Evolutionary conservation across 2,797 vertebrate species (phyloP).

Genomic region (Sebastes trivittatus): DNA sequence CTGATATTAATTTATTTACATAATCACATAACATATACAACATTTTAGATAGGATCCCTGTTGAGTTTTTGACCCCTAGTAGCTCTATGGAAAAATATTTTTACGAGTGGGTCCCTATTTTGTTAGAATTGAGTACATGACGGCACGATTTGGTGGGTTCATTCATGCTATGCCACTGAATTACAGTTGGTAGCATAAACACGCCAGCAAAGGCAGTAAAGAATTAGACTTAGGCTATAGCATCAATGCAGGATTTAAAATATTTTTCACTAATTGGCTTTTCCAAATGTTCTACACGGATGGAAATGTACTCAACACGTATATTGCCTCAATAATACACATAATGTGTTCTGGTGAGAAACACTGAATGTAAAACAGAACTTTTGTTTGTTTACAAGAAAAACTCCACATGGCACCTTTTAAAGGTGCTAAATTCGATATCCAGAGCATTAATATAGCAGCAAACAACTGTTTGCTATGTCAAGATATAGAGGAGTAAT

Average conservation of each 20-base stretch:
- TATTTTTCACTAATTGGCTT: neutral
- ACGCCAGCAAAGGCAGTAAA: neutral
- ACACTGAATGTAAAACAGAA: neutral
- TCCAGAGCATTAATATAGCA: no score
- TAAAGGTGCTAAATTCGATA: neutral
- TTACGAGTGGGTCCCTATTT: neutral
- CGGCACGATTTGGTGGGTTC: neutral
- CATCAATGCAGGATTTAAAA: no score
- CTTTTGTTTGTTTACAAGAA: neutral
- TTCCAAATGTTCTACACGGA: neutral
- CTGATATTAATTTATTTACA: neutral
- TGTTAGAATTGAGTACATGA: neutral
- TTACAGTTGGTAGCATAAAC: neutral
- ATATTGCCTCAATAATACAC: neutral
- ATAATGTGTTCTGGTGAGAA: neutral
- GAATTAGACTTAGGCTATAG: no score
- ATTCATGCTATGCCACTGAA: neutral
- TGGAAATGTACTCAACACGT: neutral
- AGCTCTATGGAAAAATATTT: neutral
- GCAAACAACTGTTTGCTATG: no score
- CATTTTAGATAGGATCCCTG: neutral
- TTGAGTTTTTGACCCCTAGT: neutral
- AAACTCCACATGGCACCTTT: neutral
- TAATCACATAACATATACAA: neutral
- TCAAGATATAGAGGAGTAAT: no score